Evolutionary conservation across 2,113 vertebrate genomes (phyloP).

Genomic region (Otolemur garnettii): DNA sequence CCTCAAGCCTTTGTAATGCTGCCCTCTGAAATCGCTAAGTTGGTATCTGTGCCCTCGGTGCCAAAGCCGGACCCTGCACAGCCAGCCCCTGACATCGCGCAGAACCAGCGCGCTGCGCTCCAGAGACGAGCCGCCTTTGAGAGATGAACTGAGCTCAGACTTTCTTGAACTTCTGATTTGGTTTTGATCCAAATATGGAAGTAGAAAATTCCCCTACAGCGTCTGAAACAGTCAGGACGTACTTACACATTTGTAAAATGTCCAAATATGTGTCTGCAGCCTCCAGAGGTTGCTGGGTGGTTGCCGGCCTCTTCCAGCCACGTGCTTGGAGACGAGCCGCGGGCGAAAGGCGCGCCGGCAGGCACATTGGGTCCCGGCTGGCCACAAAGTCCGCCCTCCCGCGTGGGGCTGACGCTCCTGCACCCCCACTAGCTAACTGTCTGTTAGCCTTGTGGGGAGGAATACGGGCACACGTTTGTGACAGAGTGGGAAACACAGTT

Average conservation of each 20-base stretch:
- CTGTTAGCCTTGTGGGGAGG: not conserved
- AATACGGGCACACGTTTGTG: not conserved
- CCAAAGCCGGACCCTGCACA: not conserved
- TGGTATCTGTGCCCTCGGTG: slow-evolving; percentile 47
- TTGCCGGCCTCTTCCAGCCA: too few species aligned
- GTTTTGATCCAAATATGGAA: not conserved
- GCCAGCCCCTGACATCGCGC: not conserved
- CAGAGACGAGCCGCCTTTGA: not conserved
- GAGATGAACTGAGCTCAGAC: not conserved
- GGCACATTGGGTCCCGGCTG: too few species aligned
- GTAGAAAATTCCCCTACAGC: not conserved
- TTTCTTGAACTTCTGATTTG: slow-evolving; percentile 1
- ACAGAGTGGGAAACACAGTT: not conserved
- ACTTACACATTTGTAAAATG: not conserved
- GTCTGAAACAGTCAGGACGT: not conserved
- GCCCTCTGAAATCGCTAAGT: not conserved
- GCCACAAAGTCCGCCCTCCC: rapidly evolving
- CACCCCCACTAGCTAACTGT: not conserved
- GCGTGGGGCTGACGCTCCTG: not conserved
- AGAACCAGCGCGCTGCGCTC: rapidly evolving
- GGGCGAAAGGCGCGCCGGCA: too few species aligned
- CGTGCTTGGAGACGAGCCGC: not conserved
- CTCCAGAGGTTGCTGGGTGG: not conserved
- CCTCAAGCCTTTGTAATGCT: not conserved
- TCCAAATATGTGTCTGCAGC: not conserved